Base-by-base conservation (phyloP, 2,888 invertebrate species). In the Hesperia comma region DNA sequence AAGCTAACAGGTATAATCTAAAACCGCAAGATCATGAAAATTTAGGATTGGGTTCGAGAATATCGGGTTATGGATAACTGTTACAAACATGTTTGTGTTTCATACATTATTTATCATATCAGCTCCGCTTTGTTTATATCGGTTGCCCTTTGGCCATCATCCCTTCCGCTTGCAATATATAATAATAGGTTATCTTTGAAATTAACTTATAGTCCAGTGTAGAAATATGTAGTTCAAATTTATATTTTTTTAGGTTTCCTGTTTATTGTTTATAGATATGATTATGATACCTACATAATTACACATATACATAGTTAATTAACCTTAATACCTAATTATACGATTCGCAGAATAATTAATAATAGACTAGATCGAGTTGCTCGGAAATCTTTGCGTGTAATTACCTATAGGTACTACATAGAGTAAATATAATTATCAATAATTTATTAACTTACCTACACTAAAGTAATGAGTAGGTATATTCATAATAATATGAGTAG, bases 21-120 rank as follows among this genome's bases (percentile, higher is more conserved):
- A 82, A 86, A 90, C 90, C 90, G 87, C 91, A 92, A 83, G 84
- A 90, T 91, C 90, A 89, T 88, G 91, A 90, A 90, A 91, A 90
- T 86, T 86, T 46, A 85, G 83, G 81, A 56, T 17, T n/a, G 46
- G 58, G 21, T 32, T 58, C 79, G 79, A 83, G 86, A 84, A 87
- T 86, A 87, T 86, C 84, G 83, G 80, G 80, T 81, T 80, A 78
- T 81, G 86, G 84, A 86, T 88, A 88, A 87, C 88, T 26, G 26
- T 88, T 87, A 83, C 6, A n/a, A 32, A 57, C 81, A 86, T 87
- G 87, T 89, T 88, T 87, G 84, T 80, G 83, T 82, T 82, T 81
- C 82, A 86, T 91, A 86, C 86, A 91, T 91, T 90, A 92, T 92
- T 90, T 90, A 90, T 91, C 80, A 85, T 82, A 81, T 87, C 85